phyloP scores from a whole-genome alignment of 2,888 invertebrate species.

The Euplexia lucipara region DNA sequence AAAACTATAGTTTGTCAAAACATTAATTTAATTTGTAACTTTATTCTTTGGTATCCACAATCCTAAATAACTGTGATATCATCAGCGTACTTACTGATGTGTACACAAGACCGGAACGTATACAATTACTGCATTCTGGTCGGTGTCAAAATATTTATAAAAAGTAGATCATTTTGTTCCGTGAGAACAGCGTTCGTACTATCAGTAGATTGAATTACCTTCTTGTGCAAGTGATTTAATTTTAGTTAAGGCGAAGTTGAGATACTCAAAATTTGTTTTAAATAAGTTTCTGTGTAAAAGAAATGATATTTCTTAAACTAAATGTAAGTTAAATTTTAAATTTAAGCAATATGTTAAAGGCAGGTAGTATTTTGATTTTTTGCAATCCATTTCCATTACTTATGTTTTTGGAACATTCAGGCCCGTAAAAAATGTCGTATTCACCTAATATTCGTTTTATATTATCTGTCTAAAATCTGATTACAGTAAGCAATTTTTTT shows the following conservation, averaged over 20 bases:
- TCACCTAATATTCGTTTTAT: too few species aligned
- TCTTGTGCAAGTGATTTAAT: constrained; percentile 60
- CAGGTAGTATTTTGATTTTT: neutral
- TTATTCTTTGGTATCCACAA: neutral
- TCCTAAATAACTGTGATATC: neutral
- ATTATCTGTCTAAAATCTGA: too few species aligned
- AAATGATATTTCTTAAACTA: neutral
- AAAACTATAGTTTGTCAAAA: too few species aligned
- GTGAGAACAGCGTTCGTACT: constrained; percentile 59
- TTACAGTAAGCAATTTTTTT: too few species aligned
- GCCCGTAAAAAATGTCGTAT: too few species aligned
- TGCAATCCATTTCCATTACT: constrained; percentile 6
- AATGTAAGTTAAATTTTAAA: too few species aligned
- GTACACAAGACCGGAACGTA: constrained; percentile 30
- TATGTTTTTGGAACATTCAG: too few species aligned
- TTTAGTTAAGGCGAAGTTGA: constrained; percentile 72
- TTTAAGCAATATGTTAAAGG: neutral
- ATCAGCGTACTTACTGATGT: neutral
- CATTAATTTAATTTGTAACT: neutral
- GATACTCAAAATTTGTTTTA: neutral
- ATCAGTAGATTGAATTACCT: constrained; percentile 74
- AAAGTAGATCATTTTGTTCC: constrained; percentile 53
- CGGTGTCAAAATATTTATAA: constrained; percentile 48
- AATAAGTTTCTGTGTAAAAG: neutral
- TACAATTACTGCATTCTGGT: constrained; percentile 37